These are phyloP conservation scores for Antennarius striatus DNA, from an alignment of 2,113 vertebrate species.

Conservation along the genomic window DNA sequence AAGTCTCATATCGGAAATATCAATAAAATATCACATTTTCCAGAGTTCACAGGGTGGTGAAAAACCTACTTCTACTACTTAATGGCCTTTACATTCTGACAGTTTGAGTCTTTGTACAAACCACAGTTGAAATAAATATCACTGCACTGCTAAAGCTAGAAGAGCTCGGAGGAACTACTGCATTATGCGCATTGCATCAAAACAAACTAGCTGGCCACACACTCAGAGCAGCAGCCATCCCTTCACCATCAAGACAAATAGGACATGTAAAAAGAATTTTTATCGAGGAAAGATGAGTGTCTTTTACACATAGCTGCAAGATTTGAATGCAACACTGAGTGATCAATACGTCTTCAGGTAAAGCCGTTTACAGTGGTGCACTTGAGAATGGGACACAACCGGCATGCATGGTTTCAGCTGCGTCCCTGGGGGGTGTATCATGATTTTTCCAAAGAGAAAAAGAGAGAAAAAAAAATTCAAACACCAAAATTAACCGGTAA, in stretches of 20 bases:
- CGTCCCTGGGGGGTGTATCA: conserved; percentile 79
- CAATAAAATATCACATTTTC: conserved; percentile 81
- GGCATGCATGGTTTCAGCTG: conserved; percentile 89
- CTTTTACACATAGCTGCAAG: conserved; percentile 80
- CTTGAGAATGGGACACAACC: conserved; percentile 83
- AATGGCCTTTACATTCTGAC: conserved; percentile 90
- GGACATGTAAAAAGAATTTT: conserved; percentile 47
- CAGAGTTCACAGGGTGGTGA: conserved; percentile 78
- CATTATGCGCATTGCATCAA: conserved; percentile 71
- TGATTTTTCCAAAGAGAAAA: conserved; percentile 78
- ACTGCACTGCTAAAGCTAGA: conserved; percentile 82
- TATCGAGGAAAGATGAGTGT: conserved; percentile 78
- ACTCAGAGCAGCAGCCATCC: conserved; percentile 69
- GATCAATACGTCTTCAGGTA: conserved; percentile 81
- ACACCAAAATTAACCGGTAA: conserved; percentile 62
- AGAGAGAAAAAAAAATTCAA: conserved; percentile 56
- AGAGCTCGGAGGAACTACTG: conserved; percentile 74
- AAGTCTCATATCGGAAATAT: conserved; percentile 72
- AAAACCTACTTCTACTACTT: conserved; percentile 81
- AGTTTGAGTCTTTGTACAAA: conserved; percentile 82
- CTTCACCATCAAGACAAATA: conserved; percentile 68
- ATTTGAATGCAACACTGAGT: conserved; percentile 62
- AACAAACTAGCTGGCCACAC: conserved; percentile 62
- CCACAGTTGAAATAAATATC: conserved; percentile 92
- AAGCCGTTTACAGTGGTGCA: conserved; percentile 87